These are phyloP conservation scores for Cheirogaleus medius DNA, from an alignment of 2,113 vertebrate genomes.

Conservation along the genomic window DNA sequence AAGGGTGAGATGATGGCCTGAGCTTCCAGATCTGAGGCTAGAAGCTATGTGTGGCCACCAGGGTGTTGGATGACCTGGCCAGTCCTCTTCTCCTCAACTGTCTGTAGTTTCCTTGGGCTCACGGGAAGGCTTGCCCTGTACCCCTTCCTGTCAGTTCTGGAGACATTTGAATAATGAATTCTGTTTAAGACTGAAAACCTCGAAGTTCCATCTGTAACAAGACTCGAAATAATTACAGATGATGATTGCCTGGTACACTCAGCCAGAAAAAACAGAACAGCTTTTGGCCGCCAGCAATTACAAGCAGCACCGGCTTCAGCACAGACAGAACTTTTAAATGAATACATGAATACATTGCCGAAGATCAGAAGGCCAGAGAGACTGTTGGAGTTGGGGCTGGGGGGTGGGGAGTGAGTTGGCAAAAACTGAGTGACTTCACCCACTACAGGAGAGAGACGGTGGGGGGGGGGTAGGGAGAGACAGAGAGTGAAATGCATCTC, in stretches of 20 bases:
- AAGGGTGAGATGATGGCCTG: not conserved
- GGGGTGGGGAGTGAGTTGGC: constrained; percentile 43
- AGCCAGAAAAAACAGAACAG: constrained; percentile 89
- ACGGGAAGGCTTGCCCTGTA: constrained; percentile 48
- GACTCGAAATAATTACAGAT: constrained; percentile 89
- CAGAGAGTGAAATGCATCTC: not conserved
- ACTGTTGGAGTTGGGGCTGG: not conserved
- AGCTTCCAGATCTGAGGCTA: not conserved
- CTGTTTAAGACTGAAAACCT: constrained; percentile 86
- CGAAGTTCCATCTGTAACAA: constrained; percentile 89
- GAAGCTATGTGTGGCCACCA: not conserved
- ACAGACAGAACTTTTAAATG: constrained; percentile 84
- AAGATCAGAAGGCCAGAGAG: constrained; percentile 64
- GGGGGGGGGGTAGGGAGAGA: not conserved
- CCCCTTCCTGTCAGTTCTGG: constrained; percentile 75
- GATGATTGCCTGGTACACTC: constrained; percentile 88
- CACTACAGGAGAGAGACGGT: not conserved
- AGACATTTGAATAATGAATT: constrained; percentile 88
- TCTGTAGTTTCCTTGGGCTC: not conserved
- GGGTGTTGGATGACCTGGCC: accelerated
- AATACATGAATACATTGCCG: constrained; percentile 84
- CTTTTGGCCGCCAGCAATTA: constrained; percentile 88
- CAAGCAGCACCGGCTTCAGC: constrained; percentile 83
- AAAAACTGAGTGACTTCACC: constrained; percentile 43
- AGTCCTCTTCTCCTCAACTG: not conserved